Conservation (phyloP, 2,888 invertebrate genomes). For the Rhagium mordax region DNA sequence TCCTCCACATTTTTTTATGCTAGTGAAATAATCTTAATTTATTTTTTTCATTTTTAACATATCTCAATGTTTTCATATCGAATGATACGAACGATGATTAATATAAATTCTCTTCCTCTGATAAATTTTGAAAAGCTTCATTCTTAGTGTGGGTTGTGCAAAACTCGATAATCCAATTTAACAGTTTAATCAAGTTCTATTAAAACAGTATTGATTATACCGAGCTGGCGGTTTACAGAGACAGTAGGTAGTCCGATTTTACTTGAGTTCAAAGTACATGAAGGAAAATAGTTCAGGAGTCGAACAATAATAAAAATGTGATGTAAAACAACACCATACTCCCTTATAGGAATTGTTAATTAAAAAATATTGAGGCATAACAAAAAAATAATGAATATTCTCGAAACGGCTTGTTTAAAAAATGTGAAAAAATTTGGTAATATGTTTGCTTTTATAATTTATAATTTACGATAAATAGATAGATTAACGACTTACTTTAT, state of each 20-base stretch:
- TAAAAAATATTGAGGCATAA: too few species aligned
- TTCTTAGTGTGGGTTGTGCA: neutral
- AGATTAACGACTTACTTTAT: too few species aligned
- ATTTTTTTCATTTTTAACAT: neutral
- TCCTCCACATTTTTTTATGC: neutral
- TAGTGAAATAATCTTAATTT: neutral
- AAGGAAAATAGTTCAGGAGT: neutral
- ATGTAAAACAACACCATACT: too few species aligned
- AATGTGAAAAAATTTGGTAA: too few species aligned
- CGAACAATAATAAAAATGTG: too few species aligned
- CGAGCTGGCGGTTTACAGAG: neutral
- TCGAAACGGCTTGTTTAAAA: too few species aligned
- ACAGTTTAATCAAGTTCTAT: constrained; percentile 1
- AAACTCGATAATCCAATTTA: constrained; percentile 7
- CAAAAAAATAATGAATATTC: too few species aligned
- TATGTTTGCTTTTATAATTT: too few species aligned
- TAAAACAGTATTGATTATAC: constrained; percentile 12
- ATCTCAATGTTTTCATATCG: neutral
- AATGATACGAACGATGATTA: neutral
- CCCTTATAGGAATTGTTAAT: too few species aligned
- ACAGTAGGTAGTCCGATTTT: neutral
- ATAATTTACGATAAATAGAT: too few species aligned
- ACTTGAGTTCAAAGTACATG: neutral
- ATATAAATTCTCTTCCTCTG: neutral
- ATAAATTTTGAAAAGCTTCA: neutral